Evolutionary conservation across 2,888 invertebrate species (phyloP).

Genomic region (Epinotia brunnichana): DNA sequence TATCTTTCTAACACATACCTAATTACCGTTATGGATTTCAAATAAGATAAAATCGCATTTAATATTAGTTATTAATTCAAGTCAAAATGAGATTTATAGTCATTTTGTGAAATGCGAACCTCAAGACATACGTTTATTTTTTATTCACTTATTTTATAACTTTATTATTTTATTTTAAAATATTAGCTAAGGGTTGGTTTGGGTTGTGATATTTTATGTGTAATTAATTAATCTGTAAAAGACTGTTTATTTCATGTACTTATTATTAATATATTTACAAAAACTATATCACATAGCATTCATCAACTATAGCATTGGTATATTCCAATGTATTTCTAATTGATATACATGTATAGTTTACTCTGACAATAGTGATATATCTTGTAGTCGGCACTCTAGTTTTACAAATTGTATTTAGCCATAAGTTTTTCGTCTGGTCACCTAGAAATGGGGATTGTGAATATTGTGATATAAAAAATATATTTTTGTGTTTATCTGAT

Average conservation of each 20-base stretch:
- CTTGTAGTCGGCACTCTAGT: background rate
- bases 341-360: background rate
- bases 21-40: background rate
- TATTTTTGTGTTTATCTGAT: background rate
- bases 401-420: conserved; percentile 2
- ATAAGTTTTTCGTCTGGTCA: background rate
- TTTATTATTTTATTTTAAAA: background rate
- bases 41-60: conserved; percentile 9
- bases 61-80: conserved; percentile 2
- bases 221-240: conserved; percentile 32
- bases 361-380: background rate
- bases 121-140: background rate
- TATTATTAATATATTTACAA: background rate
- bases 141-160: background rate
- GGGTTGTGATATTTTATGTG: conserved; percentile 46
- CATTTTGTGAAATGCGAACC: background rate
- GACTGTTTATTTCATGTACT: conserved; percentile 41
- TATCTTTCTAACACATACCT: background rate
- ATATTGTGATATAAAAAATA: background rate
- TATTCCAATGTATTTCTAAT: background rate
- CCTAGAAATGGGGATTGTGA: conserved; percentile 1
- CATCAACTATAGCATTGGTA: background rate
- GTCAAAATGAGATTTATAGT: background rate
- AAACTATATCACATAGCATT: background rate
- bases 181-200: conserved; percentile 22